Evolutionary conservation across 2,888 invertebrate species (phyloP).

Genomic region (Terebella lapidaria): DNA sequence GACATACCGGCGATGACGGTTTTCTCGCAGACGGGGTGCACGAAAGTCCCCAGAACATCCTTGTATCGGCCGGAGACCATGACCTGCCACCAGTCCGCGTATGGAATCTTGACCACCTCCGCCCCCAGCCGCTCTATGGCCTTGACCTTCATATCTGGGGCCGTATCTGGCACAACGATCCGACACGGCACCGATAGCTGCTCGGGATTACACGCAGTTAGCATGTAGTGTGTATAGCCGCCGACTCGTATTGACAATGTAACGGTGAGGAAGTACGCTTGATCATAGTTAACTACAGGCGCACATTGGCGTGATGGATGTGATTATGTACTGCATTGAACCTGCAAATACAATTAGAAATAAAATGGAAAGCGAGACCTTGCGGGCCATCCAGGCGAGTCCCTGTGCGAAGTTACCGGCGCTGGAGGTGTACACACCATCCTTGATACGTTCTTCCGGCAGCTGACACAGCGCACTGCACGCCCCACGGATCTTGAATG

Average conservation of each 20-base stretch:
- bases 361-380: too few relatives aligned
- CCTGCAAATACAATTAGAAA: too few relatives aligned
- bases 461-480: conserved; percentile 34
- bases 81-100: conserved; percentile 42
- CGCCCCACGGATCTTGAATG: conserved; percentile 45
- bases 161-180: conserved; percentile 15
- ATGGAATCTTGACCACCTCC: conserved; percentile 26
- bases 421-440: conserved; percentile 44
- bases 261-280: too few relatives aligned
- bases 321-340: too few relatives aligned
- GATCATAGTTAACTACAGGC: too few relatives aligned
- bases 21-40: conserved; percentile 41
- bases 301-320: too few relatives aligned
- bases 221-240: too few relatives aligned
- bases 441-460: conserved; percentile 15
- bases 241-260: too few relatives aligned
- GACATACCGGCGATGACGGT: conserved; percentile 42
- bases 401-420: conserved; percentile 49
- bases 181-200: conserved; percentile 15
- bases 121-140: conserved; percentile 13
- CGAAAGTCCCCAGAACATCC: conserved; percentile 34
- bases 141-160: conserved; percentile 15
- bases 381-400: conserved; percentile 34
- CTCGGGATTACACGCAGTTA: too few relatives aligned
- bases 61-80: conserved; percentile 29